phyloP scores from a whole-genome alignment of 2,113 vertebrate genomes.

The Poecile atricapillus region DNA sequence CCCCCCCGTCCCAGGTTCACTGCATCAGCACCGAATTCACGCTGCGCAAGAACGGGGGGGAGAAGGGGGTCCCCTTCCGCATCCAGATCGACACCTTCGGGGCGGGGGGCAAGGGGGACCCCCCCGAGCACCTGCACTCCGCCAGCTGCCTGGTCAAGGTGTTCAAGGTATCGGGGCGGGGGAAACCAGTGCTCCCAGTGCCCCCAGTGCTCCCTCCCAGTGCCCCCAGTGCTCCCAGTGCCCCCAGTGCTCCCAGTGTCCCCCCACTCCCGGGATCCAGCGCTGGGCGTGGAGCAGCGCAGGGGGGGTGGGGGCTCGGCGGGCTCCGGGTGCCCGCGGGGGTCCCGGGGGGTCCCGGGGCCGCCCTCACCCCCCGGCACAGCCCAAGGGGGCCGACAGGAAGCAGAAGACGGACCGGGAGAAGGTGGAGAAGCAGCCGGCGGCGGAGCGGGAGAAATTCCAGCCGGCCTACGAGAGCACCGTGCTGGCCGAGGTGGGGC shows the following conservation, averaged over 20 bases:
- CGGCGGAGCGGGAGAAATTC: conserved; percentile 48
- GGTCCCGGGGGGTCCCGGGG: neutral
- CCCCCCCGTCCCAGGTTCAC: conserved; percentile 16
- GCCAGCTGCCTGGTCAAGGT: conserved; percentile 61
- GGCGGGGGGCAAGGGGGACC: conserved; percentile 21
- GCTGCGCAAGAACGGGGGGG: conserved; percentile 55
- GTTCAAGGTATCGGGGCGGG: conserved; percentile 19
- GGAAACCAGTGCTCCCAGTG: too few species aligned
- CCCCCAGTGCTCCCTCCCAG: neutral
- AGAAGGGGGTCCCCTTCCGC: conserved; percentile 59
- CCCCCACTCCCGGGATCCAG: neutral
- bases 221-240: neutral
- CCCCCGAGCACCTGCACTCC: neutral
- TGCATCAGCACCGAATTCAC: conserved; percentile 69
- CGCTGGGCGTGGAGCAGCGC: neutral
- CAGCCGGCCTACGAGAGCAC: conserved; percentile 36
- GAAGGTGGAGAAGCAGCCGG: conserved; percentile 57
- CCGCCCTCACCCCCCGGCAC: neutral
- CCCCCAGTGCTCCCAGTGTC: neutral
- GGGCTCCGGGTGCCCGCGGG: neutral
- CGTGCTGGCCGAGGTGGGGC: conserved; percentile 35
- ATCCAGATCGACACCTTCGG: conserved; percentile 63
- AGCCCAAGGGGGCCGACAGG: conserved; percentile 62
- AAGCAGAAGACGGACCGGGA: conserved; percentile 67
- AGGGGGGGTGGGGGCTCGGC: neutral